phyloP scores from a whole-genome alignment of 2,797 vertebrate genomes.

The Phataginus tetradactyla region DNA sequence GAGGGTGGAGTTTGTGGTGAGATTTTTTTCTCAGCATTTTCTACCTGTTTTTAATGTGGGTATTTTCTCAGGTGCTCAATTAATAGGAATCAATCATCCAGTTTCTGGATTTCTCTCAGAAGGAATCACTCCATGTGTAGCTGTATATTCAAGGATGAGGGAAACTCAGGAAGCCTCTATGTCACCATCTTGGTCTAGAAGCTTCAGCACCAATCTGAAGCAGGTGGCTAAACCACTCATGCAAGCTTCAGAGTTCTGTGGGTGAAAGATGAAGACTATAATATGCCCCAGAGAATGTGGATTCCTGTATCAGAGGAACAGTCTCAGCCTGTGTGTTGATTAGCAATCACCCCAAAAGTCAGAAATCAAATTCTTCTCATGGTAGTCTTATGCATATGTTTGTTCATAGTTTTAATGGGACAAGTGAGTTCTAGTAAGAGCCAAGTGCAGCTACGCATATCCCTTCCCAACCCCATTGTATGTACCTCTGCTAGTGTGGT shows the following conservation, averaged over 20 bases:
- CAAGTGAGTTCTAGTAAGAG: not conserved
- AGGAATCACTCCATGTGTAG: not conserved
- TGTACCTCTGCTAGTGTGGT: too few species aligned
- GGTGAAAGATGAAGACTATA: not conserved
- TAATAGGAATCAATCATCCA: not conserved
- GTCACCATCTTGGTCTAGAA: not conserved
- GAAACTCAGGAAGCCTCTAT: not conserved
- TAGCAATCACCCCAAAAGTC: not conserved
- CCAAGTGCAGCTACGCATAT: too few species aligned
- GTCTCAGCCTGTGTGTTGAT: not conserved
- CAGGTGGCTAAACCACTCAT: not conserved
- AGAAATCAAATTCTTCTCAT: not conserved
- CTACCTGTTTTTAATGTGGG: not conserved
- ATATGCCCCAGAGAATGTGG: not conserved
- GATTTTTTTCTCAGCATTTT: not conserved
- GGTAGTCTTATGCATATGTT: not conserved
- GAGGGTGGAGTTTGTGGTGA: not conserved
- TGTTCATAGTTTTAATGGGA: not conserved
- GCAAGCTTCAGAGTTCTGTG: not conserved
- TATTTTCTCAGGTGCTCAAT: not conserved
- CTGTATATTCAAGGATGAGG: not conserved
- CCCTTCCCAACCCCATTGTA: not conserved
- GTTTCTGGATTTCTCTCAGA: not conserved
- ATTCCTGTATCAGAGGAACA: not conserved
- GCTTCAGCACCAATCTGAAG: not conserved